These are phyloP conservation scores for Anguilla japonica DNA, from an alignment of 2,113 vertebrate genomes.

Conservation along the genomic window DNA sequence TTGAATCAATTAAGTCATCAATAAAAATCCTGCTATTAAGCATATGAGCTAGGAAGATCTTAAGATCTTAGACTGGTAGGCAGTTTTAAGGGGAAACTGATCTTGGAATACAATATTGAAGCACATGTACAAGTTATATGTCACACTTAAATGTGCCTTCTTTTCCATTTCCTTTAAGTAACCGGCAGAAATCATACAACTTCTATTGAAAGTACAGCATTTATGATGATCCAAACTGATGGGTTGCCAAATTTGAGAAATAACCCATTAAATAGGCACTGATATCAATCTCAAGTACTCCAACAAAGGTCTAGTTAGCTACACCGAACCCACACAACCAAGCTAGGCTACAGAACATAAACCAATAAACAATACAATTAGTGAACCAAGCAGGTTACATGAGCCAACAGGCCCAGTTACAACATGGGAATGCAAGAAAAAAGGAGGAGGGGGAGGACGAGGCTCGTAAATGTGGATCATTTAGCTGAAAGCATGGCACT, in stretches of 20 bases:
- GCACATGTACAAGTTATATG: neutral
- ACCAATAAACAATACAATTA: slow-evolving; percentile 41
- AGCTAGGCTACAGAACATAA: slow-evolving; percentile 23
- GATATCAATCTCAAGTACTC: neutral
- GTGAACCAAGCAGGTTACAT: slow-evolving; percentile 36
- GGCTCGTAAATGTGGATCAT: slow-evolving; percentile 42
- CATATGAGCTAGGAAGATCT: neutral
- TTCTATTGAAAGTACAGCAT: neutral
- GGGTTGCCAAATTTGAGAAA: neutral
- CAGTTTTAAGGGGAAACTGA: neutral
- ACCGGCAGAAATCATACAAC: neutral
- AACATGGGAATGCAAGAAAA: neutral
- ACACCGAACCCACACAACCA: neutral
- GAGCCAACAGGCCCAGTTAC: slow-evolving; percentile 40
- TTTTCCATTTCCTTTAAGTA: neutral
- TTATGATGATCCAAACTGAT: neutral
- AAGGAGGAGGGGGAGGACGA: neutral
- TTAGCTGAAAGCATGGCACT: slow-evolving; percentile 45
- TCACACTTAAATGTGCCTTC: neutral
- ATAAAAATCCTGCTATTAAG: too few relatives aligned
- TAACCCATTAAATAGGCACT: neutral
- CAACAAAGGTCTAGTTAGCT: neutral
- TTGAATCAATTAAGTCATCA: too few relatives aligned
- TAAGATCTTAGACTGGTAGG: neutral
- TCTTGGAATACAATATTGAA: neutral